Conservation (phyloP, 2,888 invertebrate species). For the Trachelus stipa region DNA sequence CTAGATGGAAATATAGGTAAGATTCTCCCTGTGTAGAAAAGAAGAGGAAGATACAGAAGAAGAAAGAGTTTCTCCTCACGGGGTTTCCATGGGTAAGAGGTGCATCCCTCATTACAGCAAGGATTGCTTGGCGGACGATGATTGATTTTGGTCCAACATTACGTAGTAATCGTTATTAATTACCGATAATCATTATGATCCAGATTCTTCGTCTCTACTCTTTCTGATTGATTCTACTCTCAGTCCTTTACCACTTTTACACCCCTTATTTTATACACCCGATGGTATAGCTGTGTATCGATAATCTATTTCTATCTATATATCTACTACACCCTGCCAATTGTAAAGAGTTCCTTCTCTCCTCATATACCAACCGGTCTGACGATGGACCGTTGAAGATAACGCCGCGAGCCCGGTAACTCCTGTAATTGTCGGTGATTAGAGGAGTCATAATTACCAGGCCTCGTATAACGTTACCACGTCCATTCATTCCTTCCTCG, state of each 20-base stretch:
- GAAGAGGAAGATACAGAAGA: slow-evolving; percentile 5
- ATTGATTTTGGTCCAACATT: slow-evolving; percentile 34
- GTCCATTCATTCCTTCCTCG: slow-evolving; percentile 52
- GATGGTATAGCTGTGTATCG: background rate
- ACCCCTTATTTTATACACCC: slow-evolving; percentile 11
- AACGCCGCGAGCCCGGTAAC: slow-evolving; percentile 60
- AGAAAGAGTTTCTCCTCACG: background rate
- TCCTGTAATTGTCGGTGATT: slow-evolving; percentile 64
- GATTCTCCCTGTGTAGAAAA: background rate
- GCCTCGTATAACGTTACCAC: slow-evolving; percentile 52
- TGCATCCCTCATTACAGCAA: background rate
- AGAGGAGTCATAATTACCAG: slow-evolving; percentile 62
- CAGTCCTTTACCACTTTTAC: slow-evolving; percentile 10
- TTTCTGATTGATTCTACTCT: slow-evolving; percentile 28
- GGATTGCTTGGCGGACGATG: slow-evolving; percentile 14
- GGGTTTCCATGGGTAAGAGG: background rate
- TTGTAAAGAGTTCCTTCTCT: background rate
- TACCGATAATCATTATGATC: slow-evolving; percentile 30
- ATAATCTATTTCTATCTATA: background rate
- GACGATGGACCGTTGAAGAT: slow-evolving; percentile 53
- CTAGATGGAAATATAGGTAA: slow-evolving; percentile 37
- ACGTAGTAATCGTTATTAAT: slow-evolving; percentile 35
- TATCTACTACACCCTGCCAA: background rate
- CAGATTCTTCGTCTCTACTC: slow-evolving; percentile 16
- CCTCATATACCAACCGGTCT: background rate